Percentiles rank a stretch among this genome's conserved stretches.
Conservation (phyloP, 2,113 vertebrate genomes). For the Gasterosteus aculeatus region DNA sequence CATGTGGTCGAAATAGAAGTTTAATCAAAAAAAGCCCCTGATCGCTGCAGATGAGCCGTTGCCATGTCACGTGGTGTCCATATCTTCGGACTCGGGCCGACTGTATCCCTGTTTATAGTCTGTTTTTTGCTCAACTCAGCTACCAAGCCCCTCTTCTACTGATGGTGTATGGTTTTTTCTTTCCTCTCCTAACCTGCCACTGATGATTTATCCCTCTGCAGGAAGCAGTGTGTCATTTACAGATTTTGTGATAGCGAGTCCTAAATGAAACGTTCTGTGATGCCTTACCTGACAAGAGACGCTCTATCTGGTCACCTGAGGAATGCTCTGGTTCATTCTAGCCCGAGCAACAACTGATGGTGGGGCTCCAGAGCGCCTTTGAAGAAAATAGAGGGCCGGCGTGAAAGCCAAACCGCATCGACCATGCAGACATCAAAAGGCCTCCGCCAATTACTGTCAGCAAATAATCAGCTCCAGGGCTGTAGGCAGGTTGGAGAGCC, state of each 20-base stretch:
- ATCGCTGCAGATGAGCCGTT: too few relatives aligned
- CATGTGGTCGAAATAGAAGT: not conserved
- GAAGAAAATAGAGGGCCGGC: slow-evolving; percentile 58
- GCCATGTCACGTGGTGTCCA: too few relatives aligned
- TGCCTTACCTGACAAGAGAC: not conserved
- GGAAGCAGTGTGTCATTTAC: not conserved
- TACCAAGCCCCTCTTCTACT: too few relatives aligned
- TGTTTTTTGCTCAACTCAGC: too few relatives aligned
- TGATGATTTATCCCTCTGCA: too few relatives aligned
- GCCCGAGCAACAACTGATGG: slow-evolving; percentile 6
- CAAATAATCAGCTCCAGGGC: slow-evolving; percentile 53
- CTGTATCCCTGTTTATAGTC: too few relatives aligned
- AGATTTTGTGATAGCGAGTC: not conserved
- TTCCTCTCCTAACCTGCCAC: too few relatives aligned
- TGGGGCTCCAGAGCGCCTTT: slow-evolving; percentile 38
- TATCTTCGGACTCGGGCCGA: too few relatives aligned
- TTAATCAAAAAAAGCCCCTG: too few relatives aligned
- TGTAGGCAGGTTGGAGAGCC: slow-evolving; percentile 13
- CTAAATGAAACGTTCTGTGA: not conserved
- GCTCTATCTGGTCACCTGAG: not conserved
- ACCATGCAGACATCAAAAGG: slow-evolving; percentile 62
- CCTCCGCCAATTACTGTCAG: slow-evolving; percentile 59
- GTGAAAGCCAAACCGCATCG: slow-evolving; percentile 51
- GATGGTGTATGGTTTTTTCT: not conserved
- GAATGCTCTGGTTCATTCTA: slow-evolving; percentile 44